A percentile compares a stretch with the other conserved stretches of the same genome.
phyloP scores from a whole-genome alignment of 1,140 invertebrate genomes.

The Apis florea region DNA sequence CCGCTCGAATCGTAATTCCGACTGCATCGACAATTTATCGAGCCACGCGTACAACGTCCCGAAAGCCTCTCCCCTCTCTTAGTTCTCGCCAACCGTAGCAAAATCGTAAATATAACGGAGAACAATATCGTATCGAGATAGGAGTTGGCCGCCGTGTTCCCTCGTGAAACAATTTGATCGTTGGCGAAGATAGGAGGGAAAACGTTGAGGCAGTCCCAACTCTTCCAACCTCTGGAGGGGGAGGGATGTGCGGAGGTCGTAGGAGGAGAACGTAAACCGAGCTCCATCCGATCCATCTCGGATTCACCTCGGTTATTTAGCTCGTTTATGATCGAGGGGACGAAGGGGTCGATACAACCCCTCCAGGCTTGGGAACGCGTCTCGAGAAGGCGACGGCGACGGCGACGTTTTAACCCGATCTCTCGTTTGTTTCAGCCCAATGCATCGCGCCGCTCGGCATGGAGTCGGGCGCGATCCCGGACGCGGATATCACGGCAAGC shows the following conservation, averaged over 20 bases:
- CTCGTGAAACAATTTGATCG: conserved; percentile 74
- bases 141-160: conserved; percentile 54
- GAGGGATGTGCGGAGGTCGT: conserved; percentile 39
- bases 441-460: conserved; percentile 86
- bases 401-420: too few species aligned
- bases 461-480: conserved; percentile 86
- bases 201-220: conserved; percentile 55
- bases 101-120: conserved; percentile 45
- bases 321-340: too few species aligned
- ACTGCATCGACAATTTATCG: neutral
- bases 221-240: neutral
- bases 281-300: conserved; percentile 67
- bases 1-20: neutral
- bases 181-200: conserved; percentile 63
- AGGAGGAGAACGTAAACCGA: conserved; percentile 60
- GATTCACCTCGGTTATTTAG: conserved; percentile 62
- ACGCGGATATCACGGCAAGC: conserved; percentile 86
- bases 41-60: neutral
- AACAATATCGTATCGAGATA: conserved; percentile 49
- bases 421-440: conserved; percentile 81
- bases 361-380: too few species aligned
- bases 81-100: conserved; percentile 21
- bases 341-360: too few species aligned
- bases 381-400: too few species aligned
- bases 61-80: neutral